phyloP scores from a whole-genome alignment of 2,113 vertebrate species.

The Percina caprodes region DNA sequence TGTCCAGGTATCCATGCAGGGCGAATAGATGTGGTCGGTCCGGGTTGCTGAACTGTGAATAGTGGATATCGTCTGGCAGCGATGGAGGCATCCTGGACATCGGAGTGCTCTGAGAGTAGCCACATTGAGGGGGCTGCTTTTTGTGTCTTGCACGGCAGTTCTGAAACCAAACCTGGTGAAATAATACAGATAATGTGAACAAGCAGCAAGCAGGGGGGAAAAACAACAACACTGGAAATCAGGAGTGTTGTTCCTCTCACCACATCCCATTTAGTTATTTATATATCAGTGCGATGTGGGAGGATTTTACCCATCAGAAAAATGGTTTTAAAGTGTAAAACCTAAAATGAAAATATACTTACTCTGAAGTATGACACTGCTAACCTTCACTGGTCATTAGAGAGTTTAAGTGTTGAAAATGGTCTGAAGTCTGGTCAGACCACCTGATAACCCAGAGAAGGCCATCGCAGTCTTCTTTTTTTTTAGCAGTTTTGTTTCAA shows the following conservation, averaged over 20 bases:
- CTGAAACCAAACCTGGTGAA: conserved; percentile 95
- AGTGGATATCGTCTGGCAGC: conserved; percentile 90
- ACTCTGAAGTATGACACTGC: not conserved
- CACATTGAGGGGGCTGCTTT: conserved; percentile 93
- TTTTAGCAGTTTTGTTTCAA: too few species aligned
- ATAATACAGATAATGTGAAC: conserved; percentile 10
- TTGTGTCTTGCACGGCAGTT: conserved; percentile 98
- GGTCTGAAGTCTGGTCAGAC: too few species aligned
- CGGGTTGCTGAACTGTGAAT: conserved; percentile 90
- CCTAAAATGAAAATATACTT: not conserved
- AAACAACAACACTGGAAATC: not conserved
- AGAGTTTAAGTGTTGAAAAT: conserved; percentile 12
- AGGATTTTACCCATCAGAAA: not conserved
- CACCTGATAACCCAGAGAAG: too few species aligned
- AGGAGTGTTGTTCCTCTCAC: not conserved
- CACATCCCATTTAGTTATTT: not conserved
- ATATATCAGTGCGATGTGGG: not conserved
- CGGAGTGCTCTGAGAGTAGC: conserved; percentile 86
- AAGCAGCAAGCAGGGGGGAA: not conserved
- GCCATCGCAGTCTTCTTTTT: too few species aligned
- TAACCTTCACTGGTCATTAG: not conserved
- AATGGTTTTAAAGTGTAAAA: not conserved
- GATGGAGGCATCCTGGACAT: conserved; percentile 90
- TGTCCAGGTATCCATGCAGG: conserved; percentile 93
- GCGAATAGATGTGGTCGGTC: conserved; percentile 92